Evolutionary conservation across 2,113 vertebrate genomes (phyloP), one percentile per base, ranked within the genome.

Genomic region (Hepsetus odoe): DNA sequence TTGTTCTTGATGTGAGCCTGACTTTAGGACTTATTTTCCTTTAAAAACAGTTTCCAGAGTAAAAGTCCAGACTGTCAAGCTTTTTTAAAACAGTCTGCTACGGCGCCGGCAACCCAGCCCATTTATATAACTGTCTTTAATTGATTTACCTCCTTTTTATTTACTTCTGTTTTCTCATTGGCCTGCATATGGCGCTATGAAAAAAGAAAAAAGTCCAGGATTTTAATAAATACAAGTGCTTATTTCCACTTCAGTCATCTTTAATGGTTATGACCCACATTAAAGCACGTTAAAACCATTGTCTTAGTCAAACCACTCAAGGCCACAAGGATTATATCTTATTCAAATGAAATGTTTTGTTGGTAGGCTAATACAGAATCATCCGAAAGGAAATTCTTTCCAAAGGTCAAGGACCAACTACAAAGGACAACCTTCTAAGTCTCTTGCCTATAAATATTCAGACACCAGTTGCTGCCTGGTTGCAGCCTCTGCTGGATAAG

Each of bases 371-470:
- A 62, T 46, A 55, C 24, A 64, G 13, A 56, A 71, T 24, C 76
- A 79, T 64, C 22, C 35, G 72, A 79, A 79, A 12, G 38, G 26
- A 24, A 59, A 65, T 49, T 32, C 51, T 70, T 55, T 79, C 33
- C 6, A 76, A 83, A 90, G 89, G 89, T 88, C 90, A 85, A 83
- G 77, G 85, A 83, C 85, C 72, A 85, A 86, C 76, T 83, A 83
- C 87, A 59, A 85, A 88, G 78, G 82, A 86, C 87, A 66, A 74
- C 83, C 91, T 79, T 89, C 89, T 87, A 90, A 90, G 93, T 91
- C 88, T 82, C 87, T 85, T 66, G 81, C 74, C 87, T 87, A 82
- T 89, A 93, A 94, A 92, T 85, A 94, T 87, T 90, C 86, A 59
- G 89, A 93, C 84, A 87, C 83, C 91, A 92, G 85, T 88, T 94